Evolutionary conservation across 2,888 invertebrate genomes (phyloP), one percentile per base, ranked within the genome.

Genomic region (Rhyacophila evoluta): DNA sequence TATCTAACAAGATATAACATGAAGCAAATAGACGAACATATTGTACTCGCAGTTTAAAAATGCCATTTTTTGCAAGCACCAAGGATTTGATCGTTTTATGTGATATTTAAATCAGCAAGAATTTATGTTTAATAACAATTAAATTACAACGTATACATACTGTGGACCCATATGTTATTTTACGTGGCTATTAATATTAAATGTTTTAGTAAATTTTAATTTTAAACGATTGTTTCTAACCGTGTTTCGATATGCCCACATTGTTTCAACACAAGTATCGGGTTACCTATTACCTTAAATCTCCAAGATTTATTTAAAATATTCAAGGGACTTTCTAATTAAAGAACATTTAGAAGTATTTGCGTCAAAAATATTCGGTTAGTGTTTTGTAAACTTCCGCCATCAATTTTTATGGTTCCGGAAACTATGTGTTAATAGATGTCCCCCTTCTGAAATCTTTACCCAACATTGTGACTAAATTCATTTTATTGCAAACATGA

Each of bases 351-450:
- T 55, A 55, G 8, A 19, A 55, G 15, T 55, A 55, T 55, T 55
- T 55, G 55, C 19, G 55, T 55, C 55, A 55, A 55, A 55, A 55
- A 19, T 25, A 55, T 55, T 19, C 55, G 19, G 55, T 55, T 55
- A 19, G 55, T 55, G 55, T 55, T 55, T 55, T 55, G 55, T 55
- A 55, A 55, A 55, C 55, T 55, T 55, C 55, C 55, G 55, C 55
- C 55, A 55, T 55, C 19, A 55, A 5, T 55, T 55, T 55, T 55
- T 15, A 55, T 55, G 55, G 25, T 55, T 19, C 55, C 12, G 55
- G 55, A 55, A 55, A 55, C 55, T 55, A 55, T 55, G 55, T 55
- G 55, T 55, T 55, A 55, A 55, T 55, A 55, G 55, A 55, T 55
- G 19, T 55, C 15, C 39, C 39, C 39, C 39, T 19, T 19, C 19